phyloP scores from a whole-genome alignment of 2,797 vertebrate species.

The Cuniculus paca region DNA sequence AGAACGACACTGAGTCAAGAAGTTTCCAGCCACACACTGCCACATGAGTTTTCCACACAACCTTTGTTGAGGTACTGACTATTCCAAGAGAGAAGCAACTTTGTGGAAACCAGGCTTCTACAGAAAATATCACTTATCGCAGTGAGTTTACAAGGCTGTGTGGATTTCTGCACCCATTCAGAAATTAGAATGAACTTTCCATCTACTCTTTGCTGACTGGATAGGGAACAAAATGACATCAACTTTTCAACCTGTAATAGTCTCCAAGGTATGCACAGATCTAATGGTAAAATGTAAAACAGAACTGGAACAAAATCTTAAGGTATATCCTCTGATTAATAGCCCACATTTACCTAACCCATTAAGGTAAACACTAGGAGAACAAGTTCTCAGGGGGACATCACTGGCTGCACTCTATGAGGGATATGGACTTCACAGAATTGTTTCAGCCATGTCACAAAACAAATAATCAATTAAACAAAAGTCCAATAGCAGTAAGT shows the following conservation, averaged over 20 bases:
- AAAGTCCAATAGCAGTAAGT: neutral
- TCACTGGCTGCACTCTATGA: neutral
- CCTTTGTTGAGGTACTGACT: neutral
- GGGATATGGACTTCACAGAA: neutral
- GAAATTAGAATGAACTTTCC: neutral
- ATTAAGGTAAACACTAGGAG: neutral
- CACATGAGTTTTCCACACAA: neutral
- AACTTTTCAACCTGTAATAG: neutral
- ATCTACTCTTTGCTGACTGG: neutral
- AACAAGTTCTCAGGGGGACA: neutral
- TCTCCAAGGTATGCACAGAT: neutral
- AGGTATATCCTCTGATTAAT: neutral
- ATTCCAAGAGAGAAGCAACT: neutral
- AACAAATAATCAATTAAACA: neutral
- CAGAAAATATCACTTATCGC: neutral
- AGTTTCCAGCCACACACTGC: neutral
- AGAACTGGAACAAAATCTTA: neutral
- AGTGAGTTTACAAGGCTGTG: neutral
- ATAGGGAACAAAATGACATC: neutral
- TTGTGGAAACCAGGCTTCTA: neutral
- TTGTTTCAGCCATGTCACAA: neutral
- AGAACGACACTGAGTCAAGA: too few relatives aligned
- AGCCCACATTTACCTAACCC: neutral
- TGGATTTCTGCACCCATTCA: neutral
- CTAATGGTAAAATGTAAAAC: neutral